Evolutionary conservation across 2,888 invertebrate species (phyloP).

Genomic region (Eilema sororculum): DNA sequence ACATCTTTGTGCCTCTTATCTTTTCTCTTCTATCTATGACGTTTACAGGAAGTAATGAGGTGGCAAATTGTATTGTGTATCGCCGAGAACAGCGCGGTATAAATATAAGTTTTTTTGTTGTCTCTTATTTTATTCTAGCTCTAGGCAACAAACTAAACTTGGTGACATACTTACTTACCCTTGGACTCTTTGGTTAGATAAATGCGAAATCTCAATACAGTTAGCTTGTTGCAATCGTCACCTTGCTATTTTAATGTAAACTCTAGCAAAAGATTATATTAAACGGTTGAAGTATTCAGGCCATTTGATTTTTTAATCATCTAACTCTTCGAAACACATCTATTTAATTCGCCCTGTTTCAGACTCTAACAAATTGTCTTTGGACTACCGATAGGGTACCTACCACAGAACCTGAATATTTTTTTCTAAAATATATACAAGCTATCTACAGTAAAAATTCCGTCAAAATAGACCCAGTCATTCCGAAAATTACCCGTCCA

Average conservation of each 20-base stretch:
- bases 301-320: not conserved
- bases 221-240: conserved; percentile 55
- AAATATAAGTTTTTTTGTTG: not conserved
- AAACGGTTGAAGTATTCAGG: not conserved
- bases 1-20: too few relatives aligned
- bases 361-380: too few relatives aligned
- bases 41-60: too few relatives aligned
- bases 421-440: too few relatives aligned
- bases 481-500: too few relatives aligned
- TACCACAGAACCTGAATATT: too few relatives aligned
- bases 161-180: conserved; percentile 51
- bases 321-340: not conserved
- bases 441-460: too few relatives aligned
- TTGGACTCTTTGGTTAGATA: conserved; percentile 66
- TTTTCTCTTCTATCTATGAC: too few relatives aligned
- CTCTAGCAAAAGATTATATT: conserved; percentile 14
- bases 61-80: too few relatives aligned
- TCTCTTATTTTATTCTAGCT: not conserved
- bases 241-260: conserved; percentile 55
- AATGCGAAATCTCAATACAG: conserved; percentile 59
- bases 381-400: too few relatives aligned
- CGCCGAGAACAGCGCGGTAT: too few relatives aligned
- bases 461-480: too few relatives aligned
- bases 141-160: not conserved
- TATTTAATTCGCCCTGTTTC: not conserved